Evolutionary conservation across 2,888 invertebrate species (phyloP).

Genomic region (Drosophila infuscata): DNA sequence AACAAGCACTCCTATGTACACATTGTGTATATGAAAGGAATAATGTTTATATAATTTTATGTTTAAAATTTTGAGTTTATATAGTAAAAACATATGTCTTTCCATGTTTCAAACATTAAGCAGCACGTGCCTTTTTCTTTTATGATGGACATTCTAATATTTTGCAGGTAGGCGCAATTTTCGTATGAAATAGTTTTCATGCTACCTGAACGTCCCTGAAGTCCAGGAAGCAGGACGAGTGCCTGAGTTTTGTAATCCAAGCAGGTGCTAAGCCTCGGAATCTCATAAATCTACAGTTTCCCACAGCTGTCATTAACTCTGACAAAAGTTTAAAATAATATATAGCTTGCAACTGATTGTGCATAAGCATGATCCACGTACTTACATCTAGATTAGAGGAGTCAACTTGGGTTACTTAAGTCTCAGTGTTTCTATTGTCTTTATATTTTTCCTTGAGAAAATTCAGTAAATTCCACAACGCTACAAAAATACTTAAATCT

Average conservation of each 20-base stretch:
- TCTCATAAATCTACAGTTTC: background rate
- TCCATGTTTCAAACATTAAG: conserved; percentile 74
- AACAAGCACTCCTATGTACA: conserved; percentile 43
- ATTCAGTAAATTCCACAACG: background rate
- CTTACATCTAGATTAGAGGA: background rate
- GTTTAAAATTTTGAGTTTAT: conserved; percentile 35
- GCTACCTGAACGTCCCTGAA: conserved; percentile 32
- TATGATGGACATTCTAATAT: conserved; percentile 4
- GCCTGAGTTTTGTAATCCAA: background rate
- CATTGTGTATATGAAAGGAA: conserved; percentile 60
- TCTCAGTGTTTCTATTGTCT: background rate
- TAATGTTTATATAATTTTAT: conserved; percentile 38
- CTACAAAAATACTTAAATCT: background rate
- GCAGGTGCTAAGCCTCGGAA: conserved; percentile 4
- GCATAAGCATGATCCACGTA: background rate
- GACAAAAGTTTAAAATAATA: background rate
- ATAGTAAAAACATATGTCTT: conserved; percentile 64
- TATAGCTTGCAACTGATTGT: background rate
- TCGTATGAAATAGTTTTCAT: background rate
- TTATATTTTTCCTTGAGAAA: too few relatives aligned
- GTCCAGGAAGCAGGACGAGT: background rate
- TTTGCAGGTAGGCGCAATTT: conserved; percentile 5
- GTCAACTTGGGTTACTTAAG: background rate
- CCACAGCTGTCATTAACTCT: background rate
- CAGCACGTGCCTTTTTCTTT: conserved; percentile 12